A percentile compares a stretch with the other conserved stretches of the same genome.
Evolutionary conservation across 2,888 invertebrate species (phyloP).

Genomic region (Enchytraeus crypticus): DNA sequence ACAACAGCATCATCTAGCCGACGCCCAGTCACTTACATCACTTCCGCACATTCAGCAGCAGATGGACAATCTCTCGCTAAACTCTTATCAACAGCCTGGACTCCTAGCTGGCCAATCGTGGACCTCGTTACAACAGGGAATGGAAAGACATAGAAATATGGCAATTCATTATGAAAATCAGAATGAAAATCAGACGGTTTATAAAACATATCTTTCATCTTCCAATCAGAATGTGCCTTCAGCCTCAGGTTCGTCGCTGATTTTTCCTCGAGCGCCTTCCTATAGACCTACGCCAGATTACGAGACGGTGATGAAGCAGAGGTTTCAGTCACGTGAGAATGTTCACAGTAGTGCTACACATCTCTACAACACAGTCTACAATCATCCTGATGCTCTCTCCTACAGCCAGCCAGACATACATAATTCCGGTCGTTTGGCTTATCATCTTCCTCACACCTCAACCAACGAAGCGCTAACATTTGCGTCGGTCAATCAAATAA

Average conservation of each 20-base stretch:
- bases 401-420: conserved; percentile 41
- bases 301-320: conserved; percentile 51
- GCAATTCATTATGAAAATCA: background rate
- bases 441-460: no score
- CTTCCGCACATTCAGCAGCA: background rate
- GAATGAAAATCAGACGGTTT: no score
- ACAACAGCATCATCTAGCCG: background rate
- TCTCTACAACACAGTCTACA: background rate
- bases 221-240: background rate
- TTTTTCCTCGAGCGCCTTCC: conserved; percentile 34
- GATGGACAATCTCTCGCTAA: background rate
- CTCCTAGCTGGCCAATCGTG: background rate
- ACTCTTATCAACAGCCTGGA: background rate
- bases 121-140: conserved; percentile 5
- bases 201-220: no score
- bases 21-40: background rate
- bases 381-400: conserved; percentile 27
- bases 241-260: background rate
- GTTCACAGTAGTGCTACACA: background rate
- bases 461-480: conserved; percentile 37
- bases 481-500: background rate
- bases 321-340: conserved; percentile 13
- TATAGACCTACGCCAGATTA: conserved; percentile 82
- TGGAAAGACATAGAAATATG: background rate
- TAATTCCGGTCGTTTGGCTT: background rate